Conservation (phyloP, 2,797 vertebrate genomes). For the Austrolebias charrua region DNA sequence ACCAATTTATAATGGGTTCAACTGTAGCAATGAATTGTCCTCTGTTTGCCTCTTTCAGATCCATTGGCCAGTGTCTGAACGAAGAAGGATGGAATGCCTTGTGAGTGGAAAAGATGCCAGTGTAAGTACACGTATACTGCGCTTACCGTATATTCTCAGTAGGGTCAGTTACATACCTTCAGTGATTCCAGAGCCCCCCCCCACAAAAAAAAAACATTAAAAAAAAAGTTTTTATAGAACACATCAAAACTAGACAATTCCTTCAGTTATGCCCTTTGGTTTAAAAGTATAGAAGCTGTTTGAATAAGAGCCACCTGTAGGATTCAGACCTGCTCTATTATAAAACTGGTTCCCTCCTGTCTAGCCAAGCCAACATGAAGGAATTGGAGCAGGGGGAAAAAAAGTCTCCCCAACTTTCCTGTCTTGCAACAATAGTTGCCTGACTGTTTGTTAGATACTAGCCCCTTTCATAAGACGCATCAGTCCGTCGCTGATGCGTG, state of each 20-base stretch:
- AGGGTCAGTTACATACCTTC: conserved; percentile 33
- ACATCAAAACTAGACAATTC: background rate
- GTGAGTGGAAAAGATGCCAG: conserved; percentile 95
- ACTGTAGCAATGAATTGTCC: conserved; percentile 56
- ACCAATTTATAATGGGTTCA: conserved; percentile 54
- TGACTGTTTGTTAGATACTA: conserved; percentile 24
- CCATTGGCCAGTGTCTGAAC: conserved; percentile 94
- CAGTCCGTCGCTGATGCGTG: too few species aligned
- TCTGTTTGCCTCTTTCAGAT: conserved; percentile 77
- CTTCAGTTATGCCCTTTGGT: background rate
- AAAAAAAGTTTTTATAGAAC: conserved; percentile 4
- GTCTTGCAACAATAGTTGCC: conserved; percentile 27
- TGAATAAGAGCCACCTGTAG: conserved; percentile 39
- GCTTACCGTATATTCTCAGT: conserved; percentile 10
- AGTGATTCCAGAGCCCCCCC: conserved; percentile 15
- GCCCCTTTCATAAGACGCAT: too few species aligned
- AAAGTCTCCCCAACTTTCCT: conserved; percentile 10
- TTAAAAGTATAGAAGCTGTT: conserved; percentile 31
- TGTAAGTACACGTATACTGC: conserved; percentile 80
- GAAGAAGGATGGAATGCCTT: conserved; percentile 92
- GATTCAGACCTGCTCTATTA: conserved; percentile 37
- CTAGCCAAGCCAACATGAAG: conserved; percentile 50
- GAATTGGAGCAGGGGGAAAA: conserved; percentile 17
- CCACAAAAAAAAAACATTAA: conserved; percentile 15
- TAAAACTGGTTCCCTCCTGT: conserved; percentile 46